phyloP scores from a whole-genome alignment of 2,113 vertebrate species.

The Crocuta crocuta region DNA sequence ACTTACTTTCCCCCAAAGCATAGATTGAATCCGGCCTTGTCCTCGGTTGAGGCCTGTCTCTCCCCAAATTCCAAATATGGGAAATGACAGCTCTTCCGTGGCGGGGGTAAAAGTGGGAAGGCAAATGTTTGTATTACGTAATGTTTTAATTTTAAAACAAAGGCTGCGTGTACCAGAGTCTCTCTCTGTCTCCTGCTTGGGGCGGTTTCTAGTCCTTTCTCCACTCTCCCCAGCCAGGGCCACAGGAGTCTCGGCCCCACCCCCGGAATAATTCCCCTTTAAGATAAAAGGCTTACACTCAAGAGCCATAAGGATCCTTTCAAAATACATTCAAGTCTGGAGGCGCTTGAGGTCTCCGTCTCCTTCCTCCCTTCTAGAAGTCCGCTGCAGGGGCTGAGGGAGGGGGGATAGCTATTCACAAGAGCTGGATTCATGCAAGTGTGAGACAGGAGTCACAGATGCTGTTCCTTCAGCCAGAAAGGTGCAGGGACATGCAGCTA shows the following conservation, averaged over 20 bases:
- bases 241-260: not conserved
- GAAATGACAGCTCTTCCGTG: constrained; percentile 36
- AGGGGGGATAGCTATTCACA: not conserved
- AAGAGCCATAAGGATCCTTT: not conserved
- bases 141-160: constrained; percentile 60
- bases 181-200: not conserved
- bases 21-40: not conserved
- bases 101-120: not conserved
- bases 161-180: not conserved
- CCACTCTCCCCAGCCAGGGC: not conserved
- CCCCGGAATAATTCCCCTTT: not conserved
- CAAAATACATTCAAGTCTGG: not conserved
- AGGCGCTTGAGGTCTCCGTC: not conserved
- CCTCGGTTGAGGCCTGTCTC: constrained; percentile 12
- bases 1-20: constrained; percentile 13
- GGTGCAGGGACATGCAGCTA: not conserved
- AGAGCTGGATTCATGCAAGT: not conserved
- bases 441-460: not conserved
- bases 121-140: not conserved
- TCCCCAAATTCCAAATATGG: constrained; percentile 67
- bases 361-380: not conserved
- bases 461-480: too few species aligned
- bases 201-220: not conserved
- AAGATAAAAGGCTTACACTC: not conserved
- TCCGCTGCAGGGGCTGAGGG: not conserved